Conservation (phyloP, 2,113 vertebrate species). For the Mustelus asterias region DNA sequence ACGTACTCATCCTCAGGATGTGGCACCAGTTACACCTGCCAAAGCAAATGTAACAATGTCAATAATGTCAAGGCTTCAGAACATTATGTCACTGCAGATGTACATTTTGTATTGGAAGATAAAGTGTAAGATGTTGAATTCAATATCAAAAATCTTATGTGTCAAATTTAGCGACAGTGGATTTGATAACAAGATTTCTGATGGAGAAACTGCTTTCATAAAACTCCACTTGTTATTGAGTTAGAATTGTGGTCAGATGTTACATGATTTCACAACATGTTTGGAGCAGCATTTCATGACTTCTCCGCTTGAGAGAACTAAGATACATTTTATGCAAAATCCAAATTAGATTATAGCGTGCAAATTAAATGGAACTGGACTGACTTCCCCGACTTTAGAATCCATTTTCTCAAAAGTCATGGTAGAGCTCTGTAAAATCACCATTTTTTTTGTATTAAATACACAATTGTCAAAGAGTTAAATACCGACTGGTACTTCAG, state of each 20-base stretch:
- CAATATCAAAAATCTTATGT: neutral
- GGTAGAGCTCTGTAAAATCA: neutral
- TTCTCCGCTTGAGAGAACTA: neutral
- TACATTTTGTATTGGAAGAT: neutral
- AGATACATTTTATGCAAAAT: neutral
- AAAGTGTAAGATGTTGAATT: neutral
- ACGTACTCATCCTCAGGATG: neutral
- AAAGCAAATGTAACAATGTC: neutral
- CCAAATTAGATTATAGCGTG: neutral
- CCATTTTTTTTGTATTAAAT: neutral
- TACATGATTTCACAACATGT: neutral
- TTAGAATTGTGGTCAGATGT: neutral
- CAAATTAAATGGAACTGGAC: neutral
- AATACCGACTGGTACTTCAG: neutral
- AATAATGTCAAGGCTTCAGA: neutral
- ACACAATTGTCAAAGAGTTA: neutral
- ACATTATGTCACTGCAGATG: neutral
- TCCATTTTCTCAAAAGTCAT: neutral
- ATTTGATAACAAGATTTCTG: neutral
- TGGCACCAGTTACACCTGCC: neutral
- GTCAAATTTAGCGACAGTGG: neutral
- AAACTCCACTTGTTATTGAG: neutral
- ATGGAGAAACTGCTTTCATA: neutral
- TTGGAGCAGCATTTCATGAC: neutral
- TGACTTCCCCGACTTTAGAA: neutral